Evolutionary conservation across 2,113 vertebrate species (phyloP).

Genomic region (Galemys pyrenaicus): DNA sequence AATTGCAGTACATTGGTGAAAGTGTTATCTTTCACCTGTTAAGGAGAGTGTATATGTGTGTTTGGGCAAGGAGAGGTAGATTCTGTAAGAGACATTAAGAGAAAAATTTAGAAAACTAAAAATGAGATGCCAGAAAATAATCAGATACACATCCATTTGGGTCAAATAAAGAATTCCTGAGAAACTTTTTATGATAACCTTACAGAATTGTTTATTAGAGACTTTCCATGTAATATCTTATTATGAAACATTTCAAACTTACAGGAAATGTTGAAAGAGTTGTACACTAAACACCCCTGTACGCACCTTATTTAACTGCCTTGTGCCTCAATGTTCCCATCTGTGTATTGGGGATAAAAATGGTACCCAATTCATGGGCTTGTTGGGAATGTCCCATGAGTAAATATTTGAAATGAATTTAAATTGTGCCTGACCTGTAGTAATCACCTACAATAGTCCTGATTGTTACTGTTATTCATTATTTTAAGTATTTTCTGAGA

Average conservation of each 20-base stretch:
- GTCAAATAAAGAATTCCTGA: slow-evolving; percentile 20
- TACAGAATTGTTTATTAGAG: neutral
- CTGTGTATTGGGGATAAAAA: neutral
- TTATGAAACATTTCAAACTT: neutral
- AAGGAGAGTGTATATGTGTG: neutral
- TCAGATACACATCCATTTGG: slow-evolving; percentile 13
- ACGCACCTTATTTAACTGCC: neutral
- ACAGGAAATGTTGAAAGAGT: neutral
- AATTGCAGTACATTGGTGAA: slow-evolving; percentile 32
- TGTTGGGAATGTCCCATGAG: neutral
- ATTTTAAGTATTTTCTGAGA: neutral
- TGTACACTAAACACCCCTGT: neutral
- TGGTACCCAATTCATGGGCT: neutral
- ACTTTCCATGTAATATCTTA: neutral
- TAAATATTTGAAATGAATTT: neutral
- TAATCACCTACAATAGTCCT: neutral
- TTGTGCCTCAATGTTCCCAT: neutral
- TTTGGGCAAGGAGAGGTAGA: too few relatives aligned
- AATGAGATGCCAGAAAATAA: slow-evolving; percentile 49
- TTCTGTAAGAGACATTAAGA: neutral
- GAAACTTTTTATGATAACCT: neutral
- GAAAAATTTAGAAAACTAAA: neutral
- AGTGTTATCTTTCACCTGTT: neutral
- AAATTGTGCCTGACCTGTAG: neutral
- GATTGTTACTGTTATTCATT: neutral